A percentile compares a stretch with the other conserved stretches of the same genome.
phyloP scores from a whole-genome alignment of 2,113 vertebrate genomes.

The human region GRCh38 chr3:29661001-29661500 shows the following conservation, averaged over 20 bases:
- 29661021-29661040: neutral
- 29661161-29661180: neutral
- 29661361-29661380: conserved; percentile 50
- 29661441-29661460: neutral
- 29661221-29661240: neutral
- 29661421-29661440: conserved; percentile 52
- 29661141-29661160: neutral
- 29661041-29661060: neutral
- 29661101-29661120: neutral
- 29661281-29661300: neutral
- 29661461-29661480: conserved; percentile 2
- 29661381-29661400: conserved; percentile 30
- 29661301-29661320: neutral
- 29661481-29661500: conserved; percentile 51
- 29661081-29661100: neutral
- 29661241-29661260: neutral
- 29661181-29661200: neutral
- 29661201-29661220: neutral
- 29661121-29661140: neutral
- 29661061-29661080: neutral
- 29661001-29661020: rapidly evolving
- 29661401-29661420: conserved; percentile 50
- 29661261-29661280: neutral
- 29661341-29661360: neutral
- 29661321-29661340: neutral